These are phyloP conservation scores for Xerus inauris DNA, from an alignment of 2,113 vertebrate species.

Conservation along the genomic window DNA sequence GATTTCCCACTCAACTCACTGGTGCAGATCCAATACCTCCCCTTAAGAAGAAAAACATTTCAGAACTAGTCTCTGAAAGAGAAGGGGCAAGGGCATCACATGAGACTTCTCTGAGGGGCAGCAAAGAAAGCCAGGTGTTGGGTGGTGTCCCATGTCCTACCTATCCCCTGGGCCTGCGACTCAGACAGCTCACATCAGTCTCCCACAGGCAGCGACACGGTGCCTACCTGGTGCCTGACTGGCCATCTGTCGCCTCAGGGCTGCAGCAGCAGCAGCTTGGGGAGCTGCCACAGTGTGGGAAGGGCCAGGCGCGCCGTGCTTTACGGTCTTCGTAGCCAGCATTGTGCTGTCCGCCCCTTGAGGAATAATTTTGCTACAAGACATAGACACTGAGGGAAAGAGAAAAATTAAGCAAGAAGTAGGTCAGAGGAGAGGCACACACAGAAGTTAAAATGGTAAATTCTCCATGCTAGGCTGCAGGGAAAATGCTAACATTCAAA, in stretches of 20 bases:
- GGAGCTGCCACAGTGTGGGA: constrained; percentile 91
- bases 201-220: fast-evolving
- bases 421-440: not conserved
- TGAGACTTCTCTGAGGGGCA: not conserved
- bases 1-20: not conserved
- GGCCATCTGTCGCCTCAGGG: constrained; percentile 94
- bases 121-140: not conserved
- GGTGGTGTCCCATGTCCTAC: not conserved
- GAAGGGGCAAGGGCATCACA: fast-evolving
- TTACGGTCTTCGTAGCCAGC: constrained; percentile 96
- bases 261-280: constrained; percentile 94
- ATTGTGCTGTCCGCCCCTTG: constrained; percentile 95
- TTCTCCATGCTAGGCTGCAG: not conserved
- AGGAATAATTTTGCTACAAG: constrained; percentile 86
- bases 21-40: not conserved
- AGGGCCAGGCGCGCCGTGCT: constrained; percentile 92
- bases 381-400: constrained; percentile 73
- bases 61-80: not conserved
- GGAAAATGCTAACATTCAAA: not conserved
- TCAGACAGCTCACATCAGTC: not conserved
- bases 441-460: not conserved
- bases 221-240: constrained; percentile 91
- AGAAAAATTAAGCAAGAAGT: not conserved
- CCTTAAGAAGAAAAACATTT: not conserved
- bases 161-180: not conserved